Base-by-base conservation (phyloP, 2,113 vertebrate species). In the Ceuthmochares aereus region DNA sequence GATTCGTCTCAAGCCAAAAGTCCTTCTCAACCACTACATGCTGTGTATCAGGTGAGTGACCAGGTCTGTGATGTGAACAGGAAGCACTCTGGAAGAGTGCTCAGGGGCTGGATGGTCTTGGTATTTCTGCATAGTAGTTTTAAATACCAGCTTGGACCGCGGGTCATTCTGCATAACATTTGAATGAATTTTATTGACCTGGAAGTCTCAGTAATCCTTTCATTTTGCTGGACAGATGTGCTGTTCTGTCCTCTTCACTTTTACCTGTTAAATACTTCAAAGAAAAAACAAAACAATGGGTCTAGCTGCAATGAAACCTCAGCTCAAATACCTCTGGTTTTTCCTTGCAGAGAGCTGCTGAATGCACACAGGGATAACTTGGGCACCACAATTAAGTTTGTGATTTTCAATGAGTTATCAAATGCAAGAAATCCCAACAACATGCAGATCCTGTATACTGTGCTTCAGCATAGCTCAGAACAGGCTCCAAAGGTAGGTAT, bases 351-450 rank as follows among this genome's bases (percentile, higher is more conserved):
- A 95, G 99, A 99, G 97, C 98, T 99, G 51, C 98, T 99, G 79
- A 99, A 98, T 2, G 99, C 99, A 0, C 99, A 99, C 97, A 98
- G 98, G 97, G 99, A 99, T 97, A 99, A 99, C 96, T 94, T 99
- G 91, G 99, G 98, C 59, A 99, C 99, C 4, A 99, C 99, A 95
- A 99, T 99, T 96, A 99, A 99, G 96, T 98, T 99, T 70, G 99
- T 99, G 95, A 98, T 99, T 89, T 99, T 99, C 95, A 99, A 99
- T 0, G 99, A 99, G 82, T 96, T 99, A 1, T 99, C 99, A 7
- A 99, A 99, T 12, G 99, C 99, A 58, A 98, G 99, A 66, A 99
- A 99, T 91, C 99, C 99, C 12, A 99, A 99, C 98, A 99, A 99
- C 96, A 99, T 99, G 99, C 99, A 99, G 95, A 98, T 99, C 51